phyloP scores from a whole-genome alignment of 2,888 invertebrate genomes.

The Conus canariensis region DNA sequence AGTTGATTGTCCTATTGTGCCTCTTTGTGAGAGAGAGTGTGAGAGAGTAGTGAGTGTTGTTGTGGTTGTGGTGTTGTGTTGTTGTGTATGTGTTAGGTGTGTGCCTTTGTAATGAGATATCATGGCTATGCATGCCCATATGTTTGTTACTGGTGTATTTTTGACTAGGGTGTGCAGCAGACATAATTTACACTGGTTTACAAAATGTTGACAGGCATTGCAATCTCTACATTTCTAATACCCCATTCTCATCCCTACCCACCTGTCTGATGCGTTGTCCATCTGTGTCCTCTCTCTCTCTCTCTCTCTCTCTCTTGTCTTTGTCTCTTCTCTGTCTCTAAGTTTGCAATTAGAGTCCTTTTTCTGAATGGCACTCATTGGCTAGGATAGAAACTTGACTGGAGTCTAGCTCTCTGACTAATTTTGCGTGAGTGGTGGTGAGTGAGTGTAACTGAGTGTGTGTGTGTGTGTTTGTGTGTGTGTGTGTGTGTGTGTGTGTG shows the following conservation, averaged over 20 bases:
- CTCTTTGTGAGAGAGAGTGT: neutral
- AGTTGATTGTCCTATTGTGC: slow-evolving; percentile 43
- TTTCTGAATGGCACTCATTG: no score
- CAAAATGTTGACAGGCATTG: no score
- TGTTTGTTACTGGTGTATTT: neutral
- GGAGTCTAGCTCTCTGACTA: no score
- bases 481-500: no score
- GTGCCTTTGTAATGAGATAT: neutral
- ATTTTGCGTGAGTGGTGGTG: neutral
- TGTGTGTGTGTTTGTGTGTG: no score
- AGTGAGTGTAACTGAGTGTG: neutral
- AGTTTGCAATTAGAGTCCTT: no score
- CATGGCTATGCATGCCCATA: neutral
- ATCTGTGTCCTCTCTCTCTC: neutral
- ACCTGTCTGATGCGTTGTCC: no score
- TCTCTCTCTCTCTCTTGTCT: neutral
- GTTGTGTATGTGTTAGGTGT: neutral
- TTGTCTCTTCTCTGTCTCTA: neutral
- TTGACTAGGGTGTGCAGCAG: no score
- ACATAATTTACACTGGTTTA: no score
- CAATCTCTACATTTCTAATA: no score
- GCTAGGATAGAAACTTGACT: no score
- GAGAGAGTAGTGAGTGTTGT: slow-evolving; percentile 8
- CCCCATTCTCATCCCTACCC: no score
- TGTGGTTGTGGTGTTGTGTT: slow-evolving; percentile 15